Evolutionary conservation across 2,888 invertebrate genomes (phyloP).

Genomic region (Rhagonycha fulva): DNA sequence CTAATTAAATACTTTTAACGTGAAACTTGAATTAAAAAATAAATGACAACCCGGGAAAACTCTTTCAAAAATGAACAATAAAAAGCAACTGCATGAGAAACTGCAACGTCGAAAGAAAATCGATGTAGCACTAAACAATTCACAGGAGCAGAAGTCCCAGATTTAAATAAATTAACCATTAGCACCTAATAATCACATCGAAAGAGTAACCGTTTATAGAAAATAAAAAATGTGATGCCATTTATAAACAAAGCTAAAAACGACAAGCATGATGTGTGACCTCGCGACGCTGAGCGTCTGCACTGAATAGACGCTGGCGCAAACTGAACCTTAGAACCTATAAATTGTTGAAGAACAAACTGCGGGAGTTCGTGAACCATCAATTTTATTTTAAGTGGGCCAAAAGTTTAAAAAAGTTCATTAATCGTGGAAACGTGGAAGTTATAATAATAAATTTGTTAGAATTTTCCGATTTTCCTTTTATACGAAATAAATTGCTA

Average conservation of each 20-base stretch:
- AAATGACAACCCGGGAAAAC: neutral
- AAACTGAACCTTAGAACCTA: neutral
- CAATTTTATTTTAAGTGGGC: slow-evolving; percentile 3
- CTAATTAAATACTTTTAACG: neutral
- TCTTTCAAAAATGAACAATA: neutral
- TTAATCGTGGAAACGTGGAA: neutral
- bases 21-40: neutral
- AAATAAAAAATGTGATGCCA: neutral
- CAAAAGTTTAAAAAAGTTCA: slow-evolving; percentile 1
- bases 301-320: neutral
- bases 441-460: neutral
- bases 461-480: neutral
- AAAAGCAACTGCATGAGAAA: neutral
- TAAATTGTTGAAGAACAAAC: neutral
- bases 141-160: neutral
- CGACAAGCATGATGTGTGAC: neutral
- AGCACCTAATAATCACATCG: neutral
- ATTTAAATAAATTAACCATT: neutral
- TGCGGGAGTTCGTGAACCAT: neutral
- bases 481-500: neutral
- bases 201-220: neutral
- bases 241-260: neutral
- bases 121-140: slow-evolving; percentile 1
- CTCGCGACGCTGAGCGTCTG: neutral
- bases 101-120: neutral